phyloP scores from a whole-genome alignment of 2,888 invertebrate species.

The Oxyscelio sp. region DNA sequence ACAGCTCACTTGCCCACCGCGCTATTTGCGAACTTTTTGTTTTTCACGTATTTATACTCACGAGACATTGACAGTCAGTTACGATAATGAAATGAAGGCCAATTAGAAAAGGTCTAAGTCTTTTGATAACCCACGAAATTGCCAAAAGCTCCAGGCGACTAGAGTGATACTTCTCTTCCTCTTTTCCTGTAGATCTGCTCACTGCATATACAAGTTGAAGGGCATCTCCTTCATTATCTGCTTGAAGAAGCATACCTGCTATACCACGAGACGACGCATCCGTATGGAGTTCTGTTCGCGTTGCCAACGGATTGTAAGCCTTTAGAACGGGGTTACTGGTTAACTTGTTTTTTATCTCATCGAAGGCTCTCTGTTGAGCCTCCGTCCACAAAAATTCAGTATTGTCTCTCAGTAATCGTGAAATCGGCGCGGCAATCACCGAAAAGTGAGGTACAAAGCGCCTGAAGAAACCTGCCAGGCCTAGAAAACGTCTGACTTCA shows the following conservation, averaged over 20 bases:
- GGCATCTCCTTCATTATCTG: not conserved
- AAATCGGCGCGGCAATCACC: not conserved
- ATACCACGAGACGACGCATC: not conserved
- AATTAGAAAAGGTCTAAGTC: constrained; percentile 63
- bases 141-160: constrained; percentile 75
- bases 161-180: constrained; percentile 64
- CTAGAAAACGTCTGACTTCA: not conserved
- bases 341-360: not conserved
- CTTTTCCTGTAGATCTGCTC: not conserved
- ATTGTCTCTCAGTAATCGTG: not conserved
- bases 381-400: not conserved
- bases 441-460: not conserved
- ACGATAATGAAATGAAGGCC: constrained; percentile 70
- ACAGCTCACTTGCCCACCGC: constrained; percentile 64
- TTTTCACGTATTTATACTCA: constrained; percentile 68
- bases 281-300: constrained; percentile 9
- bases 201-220: not conserved
- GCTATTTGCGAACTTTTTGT: constrained; percentile 72
- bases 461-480: not conserved
- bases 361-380: not conserved
- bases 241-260: not conserved
- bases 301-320: not conserved
- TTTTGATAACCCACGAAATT: constrained; percentile 1
- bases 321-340: not conserved
- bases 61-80: constrained; percentile 76